Base-by-base conservation (phyloP, 2,888 invertebrate species). In the Ferdinandea cuprea region DNA sequence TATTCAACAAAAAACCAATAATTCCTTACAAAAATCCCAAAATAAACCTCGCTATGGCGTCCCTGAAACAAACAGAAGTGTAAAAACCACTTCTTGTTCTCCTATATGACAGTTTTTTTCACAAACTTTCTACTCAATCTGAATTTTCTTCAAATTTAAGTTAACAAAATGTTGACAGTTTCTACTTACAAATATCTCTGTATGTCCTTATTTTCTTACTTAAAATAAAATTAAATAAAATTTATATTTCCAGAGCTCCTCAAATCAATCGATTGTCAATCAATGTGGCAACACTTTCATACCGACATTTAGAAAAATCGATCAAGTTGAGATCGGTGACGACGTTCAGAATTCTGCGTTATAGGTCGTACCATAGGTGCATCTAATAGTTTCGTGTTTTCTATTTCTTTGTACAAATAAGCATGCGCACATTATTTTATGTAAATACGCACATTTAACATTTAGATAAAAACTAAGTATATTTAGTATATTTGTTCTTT, bases 261-360 rank as follows among this genome's bases (percentile, higher is more conserved):
- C 90, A n/a, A 90, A 90, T 85, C 89, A 89, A 72, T 90, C 90
- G 28, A 90, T 90, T 74, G 88, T 88, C 11, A 89, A 89, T 5
- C 89, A 90, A 76, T 86, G 89, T 73, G 89, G 88, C 85, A 89
- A 87, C 76, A 89, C 88, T 2, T 90, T 89, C 76, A 86, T 90
- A 85, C 89, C 90, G 61, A 90, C 89, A 32, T 90, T 90, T 73
- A 87, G 90, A 46, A 88, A 89, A 54, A 89, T 90, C 85, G 90
- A 90, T 79, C 90, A 89, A 84, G 89, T 88, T 71, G 90, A 90
- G 63, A 89, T 78, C 9, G 63, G 32, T 58, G 83, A 71, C 25
- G 83, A 71, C 19, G 63, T 83, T 59, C 86, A 86, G 54, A 86
- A 86, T 66, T 86, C 86, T 21, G 85, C 80, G 13, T 81, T 86